Evolutionary conservation across 2,113 vertebrate species (phyloP), one percentile per base, ranked within the genome.

Genomic region (Dromas ardeola): DNA sequence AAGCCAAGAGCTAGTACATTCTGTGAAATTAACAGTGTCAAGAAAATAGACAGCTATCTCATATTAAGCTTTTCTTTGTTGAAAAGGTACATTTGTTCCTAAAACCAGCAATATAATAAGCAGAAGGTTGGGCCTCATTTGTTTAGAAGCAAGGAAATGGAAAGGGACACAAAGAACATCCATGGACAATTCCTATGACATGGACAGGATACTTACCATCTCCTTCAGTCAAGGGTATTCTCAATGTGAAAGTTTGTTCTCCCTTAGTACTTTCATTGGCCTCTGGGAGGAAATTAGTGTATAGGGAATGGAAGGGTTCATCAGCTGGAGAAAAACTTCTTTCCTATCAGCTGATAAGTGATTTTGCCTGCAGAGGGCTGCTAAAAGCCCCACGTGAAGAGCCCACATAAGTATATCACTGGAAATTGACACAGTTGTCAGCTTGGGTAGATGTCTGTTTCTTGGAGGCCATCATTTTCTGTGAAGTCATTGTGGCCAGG

Each of bases 391-490:
- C 10, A 1, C 0, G 0, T 38, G 62, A 83, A n/a, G 56, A 30
- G 40, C 19, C 22, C 42, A 6, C 45, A 13, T 16, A 42, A 42
- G 7, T 29, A 0, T 14, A 7, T 32, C 30, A 5, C 14, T 62
- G 26, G 38, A 52, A 81, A 86, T 82, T 34, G 23, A 40, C 17
- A 61, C 69, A 76, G 36, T 4, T 85, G 76, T 52, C 42, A 65
- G 36, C 42, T 79, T 86, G 82, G 56, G 43, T 70, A 91, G 76
- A n/a, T 72, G 63, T 67, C 90, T 93, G 74, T 73, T 90, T 66
- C 59, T 82, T 67, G 25, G 61, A 92, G 40, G n/a, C 21, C 52
- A 45, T 79, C 4, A 5, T 80, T 95, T 95, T 52, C 74, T 45
- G 40, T 80, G 66, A 90, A 70, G 38, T 34, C 45, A 42, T 34